Conservation (phyloP, 2,113 vertebrate species). For the Oophaga pumilio region DNA sequence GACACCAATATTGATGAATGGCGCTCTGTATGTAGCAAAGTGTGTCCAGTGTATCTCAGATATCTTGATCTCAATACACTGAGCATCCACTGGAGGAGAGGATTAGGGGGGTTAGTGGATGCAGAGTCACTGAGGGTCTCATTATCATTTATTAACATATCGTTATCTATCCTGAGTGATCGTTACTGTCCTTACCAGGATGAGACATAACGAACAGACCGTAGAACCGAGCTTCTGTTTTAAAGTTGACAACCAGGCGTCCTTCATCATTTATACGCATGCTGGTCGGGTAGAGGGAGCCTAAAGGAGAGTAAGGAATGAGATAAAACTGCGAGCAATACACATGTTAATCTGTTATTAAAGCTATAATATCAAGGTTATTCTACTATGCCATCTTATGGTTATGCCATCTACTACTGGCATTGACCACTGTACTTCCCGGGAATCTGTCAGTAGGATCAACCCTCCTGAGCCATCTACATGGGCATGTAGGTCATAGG, state of each 20-base stretch:
- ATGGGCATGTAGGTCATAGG: too few species aligned
- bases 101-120: background rate
- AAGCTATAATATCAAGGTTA: background rate
- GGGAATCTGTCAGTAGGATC: too few species aligned
- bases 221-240: slow-evolving; percentile 87
- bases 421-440: background rate
- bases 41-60: background rate
- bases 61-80: background rate
- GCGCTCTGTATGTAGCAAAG: too few species aligned
- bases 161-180: background rate
- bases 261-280: slow-evolving; percentile 91
- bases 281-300: slow-evolving; percentile 90
- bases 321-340: background rate
- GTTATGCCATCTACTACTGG: background rate
- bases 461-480: too few species aligned
- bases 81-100: background rate
- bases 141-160: background rate
- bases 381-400: too few species aligned
- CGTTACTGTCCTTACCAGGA: slow-evolving; percentile 73
- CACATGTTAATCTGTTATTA: background rate
- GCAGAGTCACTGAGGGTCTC: background rate
- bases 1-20: too few species aligned
- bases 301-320: slow-evolving; percentile 64
- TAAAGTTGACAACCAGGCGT: slow-evolving; percentile 90
- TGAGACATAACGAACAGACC: slow-evolving; percentile 88